Evolutionary conservation across 2,888 invertebrate genomes (phyloP).

Genomic region (Mimachlamys varia): DNA sequence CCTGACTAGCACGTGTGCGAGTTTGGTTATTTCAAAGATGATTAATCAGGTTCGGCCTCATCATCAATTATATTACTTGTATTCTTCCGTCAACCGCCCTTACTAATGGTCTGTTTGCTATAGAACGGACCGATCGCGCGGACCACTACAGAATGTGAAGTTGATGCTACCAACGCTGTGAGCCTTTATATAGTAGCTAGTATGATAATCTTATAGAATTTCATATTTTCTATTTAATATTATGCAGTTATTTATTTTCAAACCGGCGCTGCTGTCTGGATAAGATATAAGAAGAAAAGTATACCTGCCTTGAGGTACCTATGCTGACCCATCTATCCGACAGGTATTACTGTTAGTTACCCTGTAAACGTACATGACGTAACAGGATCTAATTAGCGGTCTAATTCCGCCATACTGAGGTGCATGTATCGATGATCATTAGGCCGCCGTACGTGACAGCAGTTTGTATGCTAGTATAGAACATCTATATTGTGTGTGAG

Average conservation of each 20-base stretch:
- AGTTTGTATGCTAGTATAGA: neutral
- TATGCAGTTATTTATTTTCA: neutral
- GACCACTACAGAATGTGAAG: neutral
- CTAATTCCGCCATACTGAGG: neutral
- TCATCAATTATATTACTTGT: neutral
- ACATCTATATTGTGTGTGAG: neutral
- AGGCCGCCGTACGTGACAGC: neutral
- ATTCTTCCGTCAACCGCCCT: conserved; percentile 27
- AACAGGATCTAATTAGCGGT: neutral
- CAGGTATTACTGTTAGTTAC: neutral
- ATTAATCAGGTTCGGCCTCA: neutral
- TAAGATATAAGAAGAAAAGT: neutral
- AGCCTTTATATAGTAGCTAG: neutral
- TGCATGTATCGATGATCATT: neutral
- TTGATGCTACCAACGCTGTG: neutral
- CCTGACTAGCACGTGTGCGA: neutral
- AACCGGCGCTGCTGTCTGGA: neutral
- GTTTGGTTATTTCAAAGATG: neutral
- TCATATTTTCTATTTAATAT: neutral
- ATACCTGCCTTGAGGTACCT: neutral
- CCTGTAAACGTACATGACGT: neutral
- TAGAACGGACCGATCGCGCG: neutral
- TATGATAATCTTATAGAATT: neutral
- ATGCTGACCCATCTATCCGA: neutral
- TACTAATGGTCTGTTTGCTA: neutral